phyloP scores from a whole-genome alignment of 2,888 invertebrate genomes.

The Phragmatobia fuliginosa region DNA sequence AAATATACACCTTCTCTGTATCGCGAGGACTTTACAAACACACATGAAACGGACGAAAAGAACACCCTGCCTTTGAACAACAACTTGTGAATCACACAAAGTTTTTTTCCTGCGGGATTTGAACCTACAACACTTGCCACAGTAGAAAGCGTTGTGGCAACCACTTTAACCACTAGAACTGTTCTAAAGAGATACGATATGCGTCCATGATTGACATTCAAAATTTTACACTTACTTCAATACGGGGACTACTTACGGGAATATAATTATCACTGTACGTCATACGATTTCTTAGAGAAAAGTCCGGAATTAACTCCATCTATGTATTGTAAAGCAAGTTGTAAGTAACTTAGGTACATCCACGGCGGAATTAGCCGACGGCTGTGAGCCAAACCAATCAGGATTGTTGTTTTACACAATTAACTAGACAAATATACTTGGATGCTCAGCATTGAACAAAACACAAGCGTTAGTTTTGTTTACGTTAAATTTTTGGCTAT shows the following conservation, averaged over 20 bases:
- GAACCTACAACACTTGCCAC: too few species aligned
- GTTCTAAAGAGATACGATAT: too few species aligned
- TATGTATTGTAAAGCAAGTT: constrained; percentile 54
- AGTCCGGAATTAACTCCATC: constrained; percentile 10
- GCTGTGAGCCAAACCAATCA: constrained; percentile 70
- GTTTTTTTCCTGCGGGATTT: too few species aligned
- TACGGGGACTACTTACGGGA: too few species aligned
- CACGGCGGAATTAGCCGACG: constrained; percentile 50
- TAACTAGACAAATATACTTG: constrained; percentile 50
- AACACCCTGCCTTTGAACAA: too few species aligned
- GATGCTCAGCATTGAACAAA: constrained; percentile 25
- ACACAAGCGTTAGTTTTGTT: background rate
- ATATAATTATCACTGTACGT: background rate
- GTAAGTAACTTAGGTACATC: constrained; percentile 68
- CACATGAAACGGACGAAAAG: too few species aligned
- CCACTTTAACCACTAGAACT: too few species aligned
- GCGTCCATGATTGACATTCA: background rate
- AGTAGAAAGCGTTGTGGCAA: too few species aligned
- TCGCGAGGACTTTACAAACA: too few species aligned
- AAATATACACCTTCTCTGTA: too few species aligned
- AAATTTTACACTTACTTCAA: too few species aligned
- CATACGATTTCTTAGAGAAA: constrained; percentile 1
- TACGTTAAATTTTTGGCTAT: background rate
- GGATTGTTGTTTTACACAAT: constrained; percentile 72
- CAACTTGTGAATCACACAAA: too few species aligned